Evolutionary conservation across 1,140 invertebrate genomes (phyloP).

Genomic region (Scylla paramamosain): DNA sequence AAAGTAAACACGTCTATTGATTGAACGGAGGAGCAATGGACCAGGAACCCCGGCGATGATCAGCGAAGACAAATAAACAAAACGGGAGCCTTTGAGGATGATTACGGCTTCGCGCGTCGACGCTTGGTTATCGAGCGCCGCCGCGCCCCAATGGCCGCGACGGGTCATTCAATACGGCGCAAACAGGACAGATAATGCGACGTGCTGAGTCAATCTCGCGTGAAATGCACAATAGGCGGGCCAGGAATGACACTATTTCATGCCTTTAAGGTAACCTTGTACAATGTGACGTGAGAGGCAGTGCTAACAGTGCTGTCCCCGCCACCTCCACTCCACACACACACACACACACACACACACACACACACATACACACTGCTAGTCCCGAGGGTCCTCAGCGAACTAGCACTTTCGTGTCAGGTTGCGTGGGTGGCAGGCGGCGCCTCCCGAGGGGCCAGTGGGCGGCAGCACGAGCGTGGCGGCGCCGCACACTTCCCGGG

Average conservation of each 20-base stretch:
- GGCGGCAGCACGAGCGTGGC: background rate
- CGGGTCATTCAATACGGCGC: background rate
- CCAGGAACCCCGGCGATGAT: background rate
- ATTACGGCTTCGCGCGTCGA: background rate
- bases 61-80: slow-evolving; percentile 32
- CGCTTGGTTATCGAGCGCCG: background rate
- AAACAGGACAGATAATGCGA: too few species aligned
- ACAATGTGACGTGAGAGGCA: too few species aligned
- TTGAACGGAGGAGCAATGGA: background rate
- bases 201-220: background rate
- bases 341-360: slow-evolving; percentile 38
- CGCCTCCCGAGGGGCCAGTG: too few species aligned
- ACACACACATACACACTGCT: slow-evolving; percentile 12
- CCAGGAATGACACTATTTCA: background rate
- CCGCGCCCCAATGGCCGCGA: background rate
- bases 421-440: too few species aligned
- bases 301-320: too few species aligned
- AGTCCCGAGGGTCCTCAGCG: too few species aligned
- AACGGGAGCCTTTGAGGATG: background rate
- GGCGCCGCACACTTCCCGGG: too few species aligned
- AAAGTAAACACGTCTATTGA: slow-evolving; percentile 47
- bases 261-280: background rate
- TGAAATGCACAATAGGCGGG: background rate
- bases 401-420: too few species aligned
- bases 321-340: background rate